These are phyloP conservation scores for Decapterus maruadsi DNA, from an alignment of 2,797 vertebrate genomes.

Conservation along the genomic window DNA sequence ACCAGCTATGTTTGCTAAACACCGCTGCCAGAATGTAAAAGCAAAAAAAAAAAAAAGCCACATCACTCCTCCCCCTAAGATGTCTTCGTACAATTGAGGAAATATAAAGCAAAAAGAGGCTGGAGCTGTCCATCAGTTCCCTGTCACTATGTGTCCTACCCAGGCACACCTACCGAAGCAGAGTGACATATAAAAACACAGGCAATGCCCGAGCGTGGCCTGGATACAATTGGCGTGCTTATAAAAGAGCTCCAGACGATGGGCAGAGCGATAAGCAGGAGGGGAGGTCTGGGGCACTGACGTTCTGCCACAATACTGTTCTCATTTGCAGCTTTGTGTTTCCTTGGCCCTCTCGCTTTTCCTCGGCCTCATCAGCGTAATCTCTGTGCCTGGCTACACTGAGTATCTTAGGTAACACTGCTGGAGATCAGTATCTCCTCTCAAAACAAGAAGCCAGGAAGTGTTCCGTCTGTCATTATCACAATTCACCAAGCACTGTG, in stretches of 20 bases:
- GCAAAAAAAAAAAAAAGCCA: not conserved
- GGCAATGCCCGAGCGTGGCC: constrained; percentile 33
- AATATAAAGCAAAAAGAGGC: constrained; percentile 3
- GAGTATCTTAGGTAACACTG: constrained; percentile 70
- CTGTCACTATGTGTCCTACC: constrained; percentile 18
- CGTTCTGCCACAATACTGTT: constrained; percentile 55
- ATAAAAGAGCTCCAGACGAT: constrained; percentile 74
- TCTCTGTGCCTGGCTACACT: constrained; percentile 46
- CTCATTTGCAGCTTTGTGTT: constrained; percentile 71
- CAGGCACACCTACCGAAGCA: constrained; percentile 36
- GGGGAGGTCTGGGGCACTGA: constrained; percentile 69
- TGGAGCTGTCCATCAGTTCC: constrained; percentile 36
- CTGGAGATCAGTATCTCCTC: constrained; percentile 74
- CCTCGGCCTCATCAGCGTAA: constrained; percentile 47
- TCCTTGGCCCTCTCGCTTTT: constrained; percentile 62
- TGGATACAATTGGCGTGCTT: constrained; percentile 63
- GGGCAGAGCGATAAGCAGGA: constrained; percentile 70
- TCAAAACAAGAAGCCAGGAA: constrained; percentile 81
- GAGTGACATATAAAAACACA: constrained; percentile 36
- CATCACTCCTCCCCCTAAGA: constrained; percentile 5
- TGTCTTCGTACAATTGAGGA: constrained; percentile 8
- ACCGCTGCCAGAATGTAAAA: not conserved
- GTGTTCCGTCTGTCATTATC: constrained; percentile 80
- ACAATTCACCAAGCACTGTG: constrained; percentile 68
- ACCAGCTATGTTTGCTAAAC: not conserved